Evolutionary conservation across 1,140 invertebrate genomes (phyloP), one percentile per base, ranked within the genome.

Genomic region (Eurosta solidaginis): DNA sequence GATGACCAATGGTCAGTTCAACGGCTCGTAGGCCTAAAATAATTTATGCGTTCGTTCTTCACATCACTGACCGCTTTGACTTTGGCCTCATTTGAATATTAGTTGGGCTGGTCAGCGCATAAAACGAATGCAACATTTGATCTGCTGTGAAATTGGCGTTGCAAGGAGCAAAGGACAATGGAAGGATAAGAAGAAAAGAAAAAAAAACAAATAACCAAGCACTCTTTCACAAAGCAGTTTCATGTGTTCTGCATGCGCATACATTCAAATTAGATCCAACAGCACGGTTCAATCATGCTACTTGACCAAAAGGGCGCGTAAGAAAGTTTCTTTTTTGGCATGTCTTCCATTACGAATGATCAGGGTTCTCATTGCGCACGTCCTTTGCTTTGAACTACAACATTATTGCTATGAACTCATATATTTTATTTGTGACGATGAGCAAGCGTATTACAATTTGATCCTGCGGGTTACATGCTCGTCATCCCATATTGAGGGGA

Each of bases 21-120:
- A 17, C 33, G 59, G 33, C 40, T 20, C n/a, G 7, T 20, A 9
- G 29, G 25, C 54, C 6, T 29, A 27, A 68, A 33, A 6, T 68
- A 68, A 68, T 68, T 68, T 68, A 68, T 68, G 36, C 33, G 33
- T 40, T 68, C 59, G 2, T 36, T 40, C 45, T 36, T 20, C 59
- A n/a, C 40, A n/a, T 68, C 40, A 20, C 27, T 27, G 29, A 4
- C 20, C 47, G 17, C 9, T 6, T 33, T 22, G 29, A 40, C 59
- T 40, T 68, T 68, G 59, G 36, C 77, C 77, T 78, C 68, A 78
- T 78, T 78, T 78, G 77, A 78, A 78, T 78, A 78, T 78, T 74
- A 44, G 59, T 68, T 68, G 59, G 74, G 74, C 42, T 75, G 74
- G 74, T 75, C 74, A 75, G 74, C 74, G 74, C 47, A n/a, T n/a